Evolutionary conservation across 2,888 invertebrate genomes (phyloP), one percentile per base, ranked within the genome.

Genomic region (Rhamnusium bicolor): DNA sequence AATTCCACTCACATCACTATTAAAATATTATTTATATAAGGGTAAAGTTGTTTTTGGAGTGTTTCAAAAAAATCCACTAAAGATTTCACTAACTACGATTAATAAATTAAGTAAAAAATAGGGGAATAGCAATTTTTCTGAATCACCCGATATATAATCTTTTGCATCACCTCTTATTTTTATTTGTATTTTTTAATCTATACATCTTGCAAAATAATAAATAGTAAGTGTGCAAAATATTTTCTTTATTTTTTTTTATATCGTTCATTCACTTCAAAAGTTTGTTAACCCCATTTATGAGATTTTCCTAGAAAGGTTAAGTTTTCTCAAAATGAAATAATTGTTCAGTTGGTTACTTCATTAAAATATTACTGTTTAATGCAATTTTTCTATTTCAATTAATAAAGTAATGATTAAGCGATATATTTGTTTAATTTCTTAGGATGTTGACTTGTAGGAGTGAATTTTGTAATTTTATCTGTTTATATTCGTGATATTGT

Each of bases 381-480:
- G 66, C 53, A 73, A 10, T 24, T 27, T 69, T 69, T 71, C 65
- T 47, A 14, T 1, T 53, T 40, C 53, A 73, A 8, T 24, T 19
- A 29, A 54, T 68, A 53, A 76, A 74, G 68, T 69, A 66, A 74
- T 77, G 74, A 77, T 66, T 62, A 77, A 77, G 73, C 72, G 27
- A 66, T 51, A 62, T 47, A 65, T 67, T 71, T 75, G 71, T 78
- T 78, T 78, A 71, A 58, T 76, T 71, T 69, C 72, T 51, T 58
- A 79, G 79, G 79, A 77, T 79, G 75, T 75, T 79, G 78, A 79
- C 79, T 72, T 54, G 70, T 40, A 68, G 27, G 68, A 61, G 66
- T 68, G 72, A 74, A 73, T 79, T 79, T 80, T 77, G 80, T 76
- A 77, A 80, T 67, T 76, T 75, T 76, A 79, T 79, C 74, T 74